These are phyloP conservation scores for Liparis tanakae DNA, from an alignment of 2,797 vertebrate species.

Conservation along the genomic window DNA sequence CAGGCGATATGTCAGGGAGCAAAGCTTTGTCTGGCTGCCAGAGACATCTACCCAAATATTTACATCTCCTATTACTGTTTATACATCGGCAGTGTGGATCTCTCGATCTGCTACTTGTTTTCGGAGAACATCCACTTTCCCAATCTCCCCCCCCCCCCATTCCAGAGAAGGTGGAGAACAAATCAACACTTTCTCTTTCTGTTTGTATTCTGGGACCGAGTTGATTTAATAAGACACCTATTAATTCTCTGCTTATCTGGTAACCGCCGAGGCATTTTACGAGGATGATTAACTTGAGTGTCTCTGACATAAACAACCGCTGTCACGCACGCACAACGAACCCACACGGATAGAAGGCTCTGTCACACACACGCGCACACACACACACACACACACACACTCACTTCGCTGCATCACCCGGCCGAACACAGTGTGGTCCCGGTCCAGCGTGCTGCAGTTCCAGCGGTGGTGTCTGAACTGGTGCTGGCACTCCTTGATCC, in stretches of 20 bases:
- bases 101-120: conserved; percentile 87
- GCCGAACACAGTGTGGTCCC: conserved; percentile 97
- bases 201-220: conserved; percentile 55
- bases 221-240: conserved; percentile 62
- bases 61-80: conserved; percentile 98
- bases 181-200: conserved; percentile 42
- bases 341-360: conserved; percentile 39
- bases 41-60: conserved; percentile 94
- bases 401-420: conserved; percentile 97
- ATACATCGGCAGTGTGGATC: conserved; percentile 85
- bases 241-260: conserved; percentile 68
- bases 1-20: conserved; percentile 83
- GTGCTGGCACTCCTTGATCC: conserved; percentile 97
- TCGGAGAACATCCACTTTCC: conserved; percentile 80
- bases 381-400: conserved; percentile 84
- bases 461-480: conserved; percentile 98
- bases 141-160: conserved; percentile 54
- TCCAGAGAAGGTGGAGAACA: conserved; percentile 46
- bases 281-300: conserved; percentile 66
- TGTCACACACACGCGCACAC: conserved; percentile 74
- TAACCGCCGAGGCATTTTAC: conserved; percentile 54
- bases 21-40: conserved; percentile 88
- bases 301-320: conserved; percentile 56
- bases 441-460: conserved; percentile 98
- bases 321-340: conserved; percentile 42